These are phyloP conservation scores for Apoderus coryli DNA, from an alignment of 2,888 invertebrate species.

Conservation along the genomic window DNA sequence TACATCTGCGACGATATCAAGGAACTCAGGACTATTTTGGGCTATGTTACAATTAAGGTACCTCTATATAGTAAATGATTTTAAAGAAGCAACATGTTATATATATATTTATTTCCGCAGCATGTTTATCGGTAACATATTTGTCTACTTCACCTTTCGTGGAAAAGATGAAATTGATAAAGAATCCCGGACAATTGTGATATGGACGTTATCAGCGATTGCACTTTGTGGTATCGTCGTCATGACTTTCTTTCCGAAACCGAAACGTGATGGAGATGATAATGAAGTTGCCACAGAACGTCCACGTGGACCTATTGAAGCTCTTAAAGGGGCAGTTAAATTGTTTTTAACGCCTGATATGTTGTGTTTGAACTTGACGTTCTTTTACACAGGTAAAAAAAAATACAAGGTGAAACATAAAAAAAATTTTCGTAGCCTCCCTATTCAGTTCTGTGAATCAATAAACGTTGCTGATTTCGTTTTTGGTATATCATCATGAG, in stretches of 20 bases:
- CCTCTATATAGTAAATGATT: too few species aligned
- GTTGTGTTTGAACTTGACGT: slow-evolving; percentile 69
- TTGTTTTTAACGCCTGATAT: slow-evolving; percentile 73
- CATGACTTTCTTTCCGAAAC: slow-evolving; percentile 45
- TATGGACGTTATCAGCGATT: slow-evolving; percentile 61
- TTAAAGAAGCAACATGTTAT: background rate
- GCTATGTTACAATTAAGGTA: slow-evolving; percentile 86
- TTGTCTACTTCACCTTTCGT: slow-evolving; percentile 84
- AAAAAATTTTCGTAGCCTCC: too few species aligned
- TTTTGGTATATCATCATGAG: too few species aligned
- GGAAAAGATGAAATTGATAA: slow-evolving; percentile 58
- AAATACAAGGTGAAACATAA: slow-evolving; percentile 17
- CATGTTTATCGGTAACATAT: slow-evolving; percentile 88
- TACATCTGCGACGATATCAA: slow-evolving; percentile 68
- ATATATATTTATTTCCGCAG: slow-evolving; percentile 47
- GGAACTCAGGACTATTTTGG: slow-evolving; percentile 96
- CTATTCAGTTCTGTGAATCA: too few species aligned
- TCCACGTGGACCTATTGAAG: slow-evolving; percentile 44
- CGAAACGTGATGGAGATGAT: slow-evolving; percentile 34
- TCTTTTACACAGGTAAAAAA: slow-evolving; percentile 85
- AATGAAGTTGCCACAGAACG: slow-evolving; percentile 25
- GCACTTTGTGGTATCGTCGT: slow-evolving; percentile 58
- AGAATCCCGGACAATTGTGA: slow-evolving; percentile 61
- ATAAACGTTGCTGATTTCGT: too few species aligned
- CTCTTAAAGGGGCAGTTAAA: slow-evolving; percentile 57